Evolutionary conservation across 2,797 vertebrate genomes (phyloP), one percentile per base, ranked within the genome.

Genomic region (Macropodus opercularis): DNA sequence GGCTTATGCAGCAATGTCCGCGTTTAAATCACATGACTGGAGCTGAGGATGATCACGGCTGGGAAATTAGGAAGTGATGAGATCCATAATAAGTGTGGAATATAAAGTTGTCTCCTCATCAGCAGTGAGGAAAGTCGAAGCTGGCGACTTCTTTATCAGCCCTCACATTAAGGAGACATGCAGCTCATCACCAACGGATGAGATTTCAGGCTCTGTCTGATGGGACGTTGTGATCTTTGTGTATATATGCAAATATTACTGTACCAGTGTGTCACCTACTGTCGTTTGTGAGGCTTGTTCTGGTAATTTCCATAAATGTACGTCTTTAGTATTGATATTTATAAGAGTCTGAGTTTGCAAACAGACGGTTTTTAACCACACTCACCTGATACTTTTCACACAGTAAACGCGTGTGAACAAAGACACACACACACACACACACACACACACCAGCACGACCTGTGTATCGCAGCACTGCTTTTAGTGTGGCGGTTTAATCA

Each of bases 1-100:
- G 11, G 15, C 0, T 46, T 27, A 5, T 29, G 26, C 10, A 27
- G 7, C 6, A 34, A 2, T 22, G 17, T 39, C 22, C 9, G 14
- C n/a, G 6, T 1, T 27, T 5, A n/a, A 43, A 57, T 14, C 1
- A 22, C 11, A 31, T 15, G 0, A 39, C 6, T 44, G 13, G 19
- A 22, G 46, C 31, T 34, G 9, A 48, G 15, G 53, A 23, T 3
- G 4, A 22, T 42, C 19, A 22, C 19, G 46, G 41, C 55, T 27
- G 15, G 35, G 44, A 36, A 61, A 69, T 64, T 48, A 43, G 10
- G 29, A 57, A 17, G 55, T 21, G 10, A 62, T 53, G 29, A 44
- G 1, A 57, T 18, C 4, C n/a, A 44, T 34, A 52, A 23, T 46
- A 34, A 12, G 35, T 40, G 48, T 65, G 50, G 59, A 68, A 56